Conservation (phyloP, 2,888 invertebrate genomes). For the Tetramorium bicarinatum region DNA sequence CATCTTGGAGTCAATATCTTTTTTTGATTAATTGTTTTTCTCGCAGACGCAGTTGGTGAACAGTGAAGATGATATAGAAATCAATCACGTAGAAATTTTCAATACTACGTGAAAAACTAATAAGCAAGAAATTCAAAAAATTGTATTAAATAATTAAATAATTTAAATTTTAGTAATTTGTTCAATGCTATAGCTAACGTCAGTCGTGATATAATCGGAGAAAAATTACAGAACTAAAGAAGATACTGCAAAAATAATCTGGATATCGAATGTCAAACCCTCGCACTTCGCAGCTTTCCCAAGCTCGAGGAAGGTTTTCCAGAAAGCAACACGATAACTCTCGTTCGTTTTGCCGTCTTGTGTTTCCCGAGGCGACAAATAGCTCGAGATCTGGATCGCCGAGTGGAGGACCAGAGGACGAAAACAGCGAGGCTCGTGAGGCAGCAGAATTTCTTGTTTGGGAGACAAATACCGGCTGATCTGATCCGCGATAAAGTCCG, state of each 20-base stretch:
- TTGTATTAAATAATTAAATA: neutral
- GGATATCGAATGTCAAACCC: neutral
- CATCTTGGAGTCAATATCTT: neutral
- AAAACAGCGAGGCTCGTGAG: conserved; percentile 56
- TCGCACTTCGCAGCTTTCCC: conserved; percentile 15
- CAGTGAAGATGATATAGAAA: neutral
- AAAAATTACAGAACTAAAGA: neutral
- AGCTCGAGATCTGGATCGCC: conserved; percentile 68
- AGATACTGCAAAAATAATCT: neutral
- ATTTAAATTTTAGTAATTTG: neutral
- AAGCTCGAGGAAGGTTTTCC: conserved; percentile 17
- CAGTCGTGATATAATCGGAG: neutral
- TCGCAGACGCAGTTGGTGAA: neutral
- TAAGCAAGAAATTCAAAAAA: neutral
- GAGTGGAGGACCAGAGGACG: conserved; percentile 20
- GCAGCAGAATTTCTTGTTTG: conserved; percentile 70
- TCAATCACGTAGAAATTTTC: neutral
- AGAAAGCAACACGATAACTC: conserved; percentile 47
- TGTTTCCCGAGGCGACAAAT: conserved; percentile 64
- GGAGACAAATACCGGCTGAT: conserved; percentile 75
- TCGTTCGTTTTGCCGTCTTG: conserved; percentile 27
- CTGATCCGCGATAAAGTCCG: conserved; percentile 71
- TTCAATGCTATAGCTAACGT: neutral
- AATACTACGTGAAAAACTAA: too few species aligned
- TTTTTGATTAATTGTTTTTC: neutral